Evolutionary conservation across 2,888 invertebrate species (phyloP), one percentile per base, ranked within the genome.

Genomic region (Pollenia labialis): DNA sequence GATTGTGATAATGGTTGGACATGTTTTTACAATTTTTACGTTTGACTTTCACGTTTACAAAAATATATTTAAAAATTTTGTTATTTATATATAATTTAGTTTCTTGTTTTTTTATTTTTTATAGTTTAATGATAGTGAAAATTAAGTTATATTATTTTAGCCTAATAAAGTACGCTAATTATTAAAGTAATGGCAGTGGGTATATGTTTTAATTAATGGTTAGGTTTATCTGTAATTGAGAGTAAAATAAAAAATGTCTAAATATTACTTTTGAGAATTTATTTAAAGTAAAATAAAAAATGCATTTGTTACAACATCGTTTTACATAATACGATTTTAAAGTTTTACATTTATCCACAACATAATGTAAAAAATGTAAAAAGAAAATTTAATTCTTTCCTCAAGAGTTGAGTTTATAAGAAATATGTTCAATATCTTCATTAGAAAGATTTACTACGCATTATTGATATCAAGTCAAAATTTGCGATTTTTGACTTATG

Each of bases 141-240:
- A 72, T 82, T 69, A 54, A 40, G 62, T 54, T 62, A 42, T 75
- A 54, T 68, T 82, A 52, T 46, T 74, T 74, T 68, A 68, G 18
- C 60, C 72, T 84, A 82, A 48, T 58, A 86, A 69, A 56, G 85
- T 86, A 83, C 32, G 64, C 81, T 87, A 87, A 84, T 74, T 23
- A 84, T 87, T 69, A 77, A 68, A 74, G 89, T 91, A 91, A 91
- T 91, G 91, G 91, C 91, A 91, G 91, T 91, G 91, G 90, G 90
- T 89, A 89, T 88, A 88, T 90, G 90, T 90, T 90, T 89, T 89
- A 89, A 88, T 89, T 90, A 88, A 89, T 69, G 64, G 76, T 85
- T 76, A 81, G 72, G 68, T 82, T 77, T 85, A 75, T 81, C 88
- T 88, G 84, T 1, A 88, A 81, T n/a, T 46, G 2, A 11, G 46